These are phyloP conservation scores for Balearica regulorum DNA, from an alignment of 2,797 vertebrate species.

Conservation along the genomic window DNA sequence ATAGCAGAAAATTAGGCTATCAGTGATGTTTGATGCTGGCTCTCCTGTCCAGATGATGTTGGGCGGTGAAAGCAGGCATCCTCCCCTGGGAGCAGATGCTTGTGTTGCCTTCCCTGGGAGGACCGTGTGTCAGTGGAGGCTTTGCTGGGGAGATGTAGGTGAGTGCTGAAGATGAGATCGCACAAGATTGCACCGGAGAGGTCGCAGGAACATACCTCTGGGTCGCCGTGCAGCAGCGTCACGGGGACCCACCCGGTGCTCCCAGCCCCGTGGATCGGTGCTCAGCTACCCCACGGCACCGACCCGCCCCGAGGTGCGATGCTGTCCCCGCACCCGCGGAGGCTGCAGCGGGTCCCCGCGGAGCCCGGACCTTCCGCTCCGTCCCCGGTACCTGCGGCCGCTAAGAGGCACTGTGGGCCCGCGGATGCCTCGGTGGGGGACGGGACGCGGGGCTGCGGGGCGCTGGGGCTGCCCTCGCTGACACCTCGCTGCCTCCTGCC, in stretches of 20 bases:
- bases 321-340: too few species aligned
- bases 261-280: fast-evolving
- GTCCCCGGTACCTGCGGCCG: not conserved
- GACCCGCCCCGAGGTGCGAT: too few species aligned
- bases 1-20: not conserved
- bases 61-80: not conserved
- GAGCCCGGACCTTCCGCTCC: not conserved
- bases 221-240: not conserved
- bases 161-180: too few species aligned
- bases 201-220: not conserved
- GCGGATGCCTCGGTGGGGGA: not conserved
- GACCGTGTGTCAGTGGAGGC: fast-evolving
- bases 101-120: not conserved
- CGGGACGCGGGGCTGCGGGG: too few species aligned
- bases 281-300: not conserved
- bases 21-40: not conserved
- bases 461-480: not conserved
- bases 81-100: not conserved
- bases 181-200: too few species aligned
- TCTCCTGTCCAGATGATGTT: fast-evolving
- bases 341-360: not conserved
- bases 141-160: not conserved
- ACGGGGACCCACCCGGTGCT: fast-evolving
- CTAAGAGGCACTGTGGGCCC: conserved; percentile 36
- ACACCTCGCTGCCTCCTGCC: not conserved